Conservation (phyloP, 2,797 vertebrate species). For the Streptopelia turtur region DNA sequence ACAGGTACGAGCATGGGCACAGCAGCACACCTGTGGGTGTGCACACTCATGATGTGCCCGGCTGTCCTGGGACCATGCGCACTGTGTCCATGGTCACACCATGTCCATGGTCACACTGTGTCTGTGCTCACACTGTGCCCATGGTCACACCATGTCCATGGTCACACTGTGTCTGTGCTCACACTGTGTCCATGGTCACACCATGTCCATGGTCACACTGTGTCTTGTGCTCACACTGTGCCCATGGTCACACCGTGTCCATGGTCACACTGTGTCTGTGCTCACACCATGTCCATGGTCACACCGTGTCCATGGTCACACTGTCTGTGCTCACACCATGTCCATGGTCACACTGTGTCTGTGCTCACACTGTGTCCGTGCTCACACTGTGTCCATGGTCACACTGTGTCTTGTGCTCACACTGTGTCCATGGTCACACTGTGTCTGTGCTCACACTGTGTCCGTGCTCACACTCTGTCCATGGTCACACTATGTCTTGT, state of each 20-base stretch:
- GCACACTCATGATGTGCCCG: fast-evolving
- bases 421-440: fast-evolving
- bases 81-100: fast-evolving
- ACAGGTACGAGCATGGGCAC: fast-evolving
- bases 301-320: fast-evolving
- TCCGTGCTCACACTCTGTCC: fast-evolving
- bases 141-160: fast-evolving
- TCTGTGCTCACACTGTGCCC: background rate
- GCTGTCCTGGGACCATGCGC: background rate
- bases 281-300: background rate
- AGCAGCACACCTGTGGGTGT: background rate
- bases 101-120: fast-evolving
- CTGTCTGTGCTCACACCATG: too few species aligned
- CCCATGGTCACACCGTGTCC: fast-evolving
- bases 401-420: fast-evolving
- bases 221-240: too few species aligned
- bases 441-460: fast-evolving
- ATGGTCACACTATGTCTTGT: fast-evolving
- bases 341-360: background rate
- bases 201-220: background rate
- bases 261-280: fast-evolving
- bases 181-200: too few species aligned
- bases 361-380: fast-evolving
- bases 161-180: background rate
- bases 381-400: background rate